Percentiles rank a stretch among this genome's conserved stretches.
These are phyloP conservation scores for Atta colombica DNA, from an alignment of 1,140 invertebrate species.

Conservation along the genomic window DNA sequence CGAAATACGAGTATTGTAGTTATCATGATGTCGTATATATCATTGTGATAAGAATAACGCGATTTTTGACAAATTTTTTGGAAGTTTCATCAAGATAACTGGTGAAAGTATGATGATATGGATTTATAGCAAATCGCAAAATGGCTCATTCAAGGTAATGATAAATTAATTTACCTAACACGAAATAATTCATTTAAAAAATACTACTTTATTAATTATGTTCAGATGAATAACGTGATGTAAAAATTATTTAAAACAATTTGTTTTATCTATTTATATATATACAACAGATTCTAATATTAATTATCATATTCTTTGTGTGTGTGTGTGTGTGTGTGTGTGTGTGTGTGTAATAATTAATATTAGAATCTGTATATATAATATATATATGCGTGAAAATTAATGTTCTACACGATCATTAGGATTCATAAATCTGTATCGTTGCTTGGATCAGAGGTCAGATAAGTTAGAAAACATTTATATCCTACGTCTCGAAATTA, in stretches of 20 bases:
- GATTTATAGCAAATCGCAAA: slow-evolving; percentile 28
- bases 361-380: no score
- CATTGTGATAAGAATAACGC: slow-evolving; percentile 47
- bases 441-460: slow-evolving; percentile 31
- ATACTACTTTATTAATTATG: not conserved
- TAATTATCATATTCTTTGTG: not conserved
- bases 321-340: no score
- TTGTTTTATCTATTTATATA: not conserved
- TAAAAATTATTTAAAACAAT: not conserved
- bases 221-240: not conserved
- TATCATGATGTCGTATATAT: slow-evolving; percentile 41
- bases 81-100: slow-evolving; percentile 31
- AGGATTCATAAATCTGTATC: slow-evolving; percentile 35
- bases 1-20: not conserved
- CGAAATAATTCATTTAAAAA: not conserved
- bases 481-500: slow-evolving; percentile 19
- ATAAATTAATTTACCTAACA: not conserved
- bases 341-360: no score
- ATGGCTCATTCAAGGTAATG: slow-evolving; percentile 10
- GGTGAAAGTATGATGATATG: slow-evolving; percentile 8
- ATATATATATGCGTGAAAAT: not conserved
- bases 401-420: not conserved
- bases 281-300: not conserved
- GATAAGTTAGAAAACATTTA: slow-evolving; percentile 32
- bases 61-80: slow-evolving; percentile 38